These are phyloP conservation scores for Apamea anceps DNA, from an alignment of 2,888 invertebrate species.

Conservation along the genomic window DNA sequence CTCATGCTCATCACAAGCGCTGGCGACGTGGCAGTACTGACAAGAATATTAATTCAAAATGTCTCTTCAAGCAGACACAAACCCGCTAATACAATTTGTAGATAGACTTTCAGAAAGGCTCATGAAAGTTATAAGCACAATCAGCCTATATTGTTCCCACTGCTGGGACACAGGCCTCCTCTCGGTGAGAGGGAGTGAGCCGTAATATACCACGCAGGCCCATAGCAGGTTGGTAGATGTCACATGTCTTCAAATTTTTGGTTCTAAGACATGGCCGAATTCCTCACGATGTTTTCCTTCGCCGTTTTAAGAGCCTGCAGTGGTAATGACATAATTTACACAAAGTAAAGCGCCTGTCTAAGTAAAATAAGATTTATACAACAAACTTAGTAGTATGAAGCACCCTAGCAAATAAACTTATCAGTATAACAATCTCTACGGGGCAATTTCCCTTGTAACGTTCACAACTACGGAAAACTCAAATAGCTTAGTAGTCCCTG, in stretches of 20 bases:
- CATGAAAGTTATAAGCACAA: background rate
- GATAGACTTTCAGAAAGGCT: background rate
- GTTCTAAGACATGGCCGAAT: background rate
- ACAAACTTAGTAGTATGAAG: background rate
- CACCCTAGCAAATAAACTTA: conserved; percentile 9
- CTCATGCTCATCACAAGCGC: background rate
- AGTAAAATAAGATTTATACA: background rate
- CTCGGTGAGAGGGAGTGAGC: no score
- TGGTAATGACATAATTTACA: no score
- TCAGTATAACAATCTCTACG: background rate
- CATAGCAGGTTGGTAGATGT: no score
- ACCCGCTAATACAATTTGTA: background rate
- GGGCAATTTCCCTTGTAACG: conserved; percentile 13
- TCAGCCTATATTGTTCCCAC: background rate
- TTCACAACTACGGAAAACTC: conserved; percentile 9
- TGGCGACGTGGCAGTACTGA: background rate
- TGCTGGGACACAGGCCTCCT: no score
- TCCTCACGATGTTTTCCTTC: background rate
- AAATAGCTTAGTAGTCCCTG: no score
- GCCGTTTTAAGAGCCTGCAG: no score
- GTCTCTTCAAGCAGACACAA: background rate
- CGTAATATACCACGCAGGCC: no score
- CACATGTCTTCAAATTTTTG: no score
- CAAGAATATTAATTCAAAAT: background rate
- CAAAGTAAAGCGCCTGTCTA: background rate